These are phyloP conservation scores for Chrysoperla carnea DNA, from an alignment of 1,140 invertebrate species.

Conservation along the genomic window DNA sequence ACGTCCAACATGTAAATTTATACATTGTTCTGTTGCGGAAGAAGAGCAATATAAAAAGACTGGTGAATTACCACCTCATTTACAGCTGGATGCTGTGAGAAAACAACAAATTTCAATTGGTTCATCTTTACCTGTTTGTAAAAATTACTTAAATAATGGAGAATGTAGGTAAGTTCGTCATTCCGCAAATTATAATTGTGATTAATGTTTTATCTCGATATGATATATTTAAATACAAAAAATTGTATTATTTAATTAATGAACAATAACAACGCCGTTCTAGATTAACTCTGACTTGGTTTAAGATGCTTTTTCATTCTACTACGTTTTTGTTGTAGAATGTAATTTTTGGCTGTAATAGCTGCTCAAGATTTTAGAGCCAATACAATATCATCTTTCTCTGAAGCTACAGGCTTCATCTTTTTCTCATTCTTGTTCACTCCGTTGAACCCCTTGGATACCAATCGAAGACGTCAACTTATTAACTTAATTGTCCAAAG, in stretches of 20 bases:
- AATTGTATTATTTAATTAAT: background rate
- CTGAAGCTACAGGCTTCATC: too few relatives aligned
- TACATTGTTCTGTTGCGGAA: slow-evolving; percentile 61
- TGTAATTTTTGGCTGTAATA: too few relatives aligned
- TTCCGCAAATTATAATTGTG: slow-evolving; percentile 14
- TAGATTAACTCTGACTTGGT: background rate
- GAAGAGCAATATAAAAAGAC: slow-evolving; percentile 52
- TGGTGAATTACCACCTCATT: slow-evolving; percentile 44
- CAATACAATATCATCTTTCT: too few relatives aligned
- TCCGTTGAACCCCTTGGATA: too few relatives aligned
- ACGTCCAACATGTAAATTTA: slow-evolving; percentile 44
- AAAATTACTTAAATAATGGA: slow-evolving; percentile 53
- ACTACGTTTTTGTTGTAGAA: too few relatives aligned
- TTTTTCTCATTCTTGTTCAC: too few relatives aligned
- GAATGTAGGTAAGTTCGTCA: slow-evolving; percentile 38
- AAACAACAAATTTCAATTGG: slow-evolving; percentile 24
- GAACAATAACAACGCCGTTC: too few relatives aligned
- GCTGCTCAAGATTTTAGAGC: too few relatives aligned
- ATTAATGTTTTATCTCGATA: background rate
- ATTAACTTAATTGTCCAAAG: too few relatives aligned
- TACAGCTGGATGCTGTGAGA: slow-evolving; percentile 25
- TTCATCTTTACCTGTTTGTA: slow-evolving; percentile 43
- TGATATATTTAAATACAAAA: background rate
- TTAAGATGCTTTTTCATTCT: too few relatives aligned
- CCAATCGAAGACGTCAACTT: too few relatives aligned